Evolutionary conservation across 2,888 invertebrate species (phyloP), one percentile per base, ranked within the genome.

Genomic region (Galeruca laticollis): DNA sequence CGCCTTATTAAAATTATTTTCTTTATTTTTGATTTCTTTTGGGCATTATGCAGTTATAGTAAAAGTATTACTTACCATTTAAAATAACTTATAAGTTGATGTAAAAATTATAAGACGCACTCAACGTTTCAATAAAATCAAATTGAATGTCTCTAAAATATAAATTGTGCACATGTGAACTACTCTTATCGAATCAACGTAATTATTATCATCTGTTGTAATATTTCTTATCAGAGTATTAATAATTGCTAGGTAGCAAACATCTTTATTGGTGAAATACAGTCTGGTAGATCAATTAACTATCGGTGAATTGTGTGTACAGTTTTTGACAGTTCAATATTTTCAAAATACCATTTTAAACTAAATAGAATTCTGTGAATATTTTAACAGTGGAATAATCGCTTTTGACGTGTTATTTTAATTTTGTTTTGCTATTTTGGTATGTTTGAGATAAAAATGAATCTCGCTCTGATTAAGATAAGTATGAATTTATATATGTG

Each of bases 201-300:
- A 15, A 31, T 52, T 52, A 51, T 51, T 6, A 52, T 52, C 52
- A 20, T 20, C 13, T 52, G 52, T 21, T 52, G 52, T 26, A 52
- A 56, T 33, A 56, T 33, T 56, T 56, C 56, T 56, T 56, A 56
- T 56, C 56, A 13, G 35, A 56, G 56, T 9, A 33, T 56, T 31
- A 13, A 21, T 18, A 56, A 33, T 56, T 31, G n/a, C 18, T 56
- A 56, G 56, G 56, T 56, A 10, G 33, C n/a, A 56, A 52, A 52
- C 31, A 52, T 52, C 52, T 26, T 31, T 26, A 31, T 52, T n/a
- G 21, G 13, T 52, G 13, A 26, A 26, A 52, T 20, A 52, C 31
- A 52, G 52, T 21, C 31, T 52, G 52, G 8, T 40, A 9, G 6
- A 47, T 47, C 8, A 15, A 47, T 47, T 15, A 15, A 18, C 43